These are phyloP conservation scores for Synergus laeviventris DNA, from an alignment of 2,888 invertebrate genomes.

Conservation along the genomic window DNA sequence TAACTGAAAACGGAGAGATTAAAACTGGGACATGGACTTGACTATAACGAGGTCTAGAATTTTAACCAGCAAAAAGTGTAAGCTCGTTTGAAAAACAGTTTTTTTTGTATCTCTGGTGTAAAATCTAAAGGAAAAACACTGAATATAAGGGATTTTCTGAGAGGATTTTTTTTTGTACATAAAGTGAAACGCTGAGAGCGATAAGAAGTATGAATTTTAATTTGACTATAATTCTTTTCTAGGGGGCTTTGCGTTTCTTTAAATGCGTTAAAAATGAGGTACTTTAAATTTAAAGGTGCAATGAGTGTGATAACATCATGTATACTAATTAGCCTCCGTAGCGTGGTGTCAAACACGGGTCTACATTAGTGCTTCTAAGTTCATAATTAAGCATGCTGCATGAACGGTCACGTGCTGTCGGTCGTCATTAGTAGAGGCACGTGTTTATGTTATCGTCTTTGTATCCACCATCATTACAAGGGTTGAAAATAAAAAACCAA, in stretches of 20 bases:
- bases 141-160: background rate
- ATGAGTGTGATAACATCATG: slow-evolving; percentile 34
- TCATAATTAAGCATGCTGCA: slow-evolving; percentile 34
- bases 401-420: slow-evolving; percentile 36
- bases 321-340: slow-evolving; percentile 35
- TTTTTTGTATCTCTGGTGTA: background rate
- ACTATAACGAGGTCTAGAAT: background rate
- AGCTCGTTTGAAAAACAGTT: background rate
- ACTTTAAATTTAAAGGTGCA: slow-evolving; percentile 29
- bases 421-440: slow-evolving; percentile 36
- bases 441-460: slow-evolving; percentile 29
- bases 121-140: background rate
- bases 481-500: slow-evolving; percentile 5
- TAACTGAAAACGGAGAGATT: background rate
- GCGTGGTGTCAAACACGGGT: slow-evolving; percentile 33
- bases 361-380: slow-evolving; percentile 11
- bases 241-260: slow-evolving; percentile 1
- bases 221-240: slow-evolving; percentile 13
- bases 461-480: slow-evolving; percentile 12
- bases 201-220: slow-evolving; percentile 19
- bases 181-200: background rate
- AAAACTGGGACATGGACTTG: background rate
- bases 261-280: slow-evolving; percentile 35
- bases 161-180: background rate
- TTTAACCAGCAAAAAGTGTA: background rate